These are phyloP conservation scores for Meloidogyne hapla DNA, from an alignment of 1,140 invertebrate species.

Conservation along the genomic window DNA sequence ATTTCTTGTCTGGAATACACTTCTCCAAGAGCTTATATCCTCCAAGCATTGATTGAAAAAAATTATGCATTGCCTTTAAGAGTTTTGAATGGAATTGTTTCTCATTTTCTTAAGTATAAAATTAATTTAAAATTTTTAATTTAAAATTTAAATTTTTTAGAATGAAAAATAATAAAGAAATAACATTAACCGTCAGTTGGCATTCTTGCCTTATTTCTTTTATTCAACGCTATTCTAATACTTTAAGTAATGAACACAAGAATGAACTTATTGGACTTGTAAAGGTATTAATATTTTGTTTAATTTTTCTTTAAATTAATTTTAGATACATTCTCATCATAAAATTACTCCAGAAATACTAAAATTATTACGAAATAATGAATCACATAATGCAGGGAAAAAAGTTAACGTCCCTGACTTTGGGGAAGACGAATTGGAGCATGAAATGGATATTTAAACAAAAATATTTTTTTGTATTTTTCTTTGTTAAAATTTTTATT, in stretches of 20 bases:
- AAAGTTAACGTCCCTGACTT: constrained; percentile 39
- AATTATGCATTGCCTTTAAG: constrained; percentile 94
- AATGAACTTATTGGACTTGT: constrained; percentile 53
- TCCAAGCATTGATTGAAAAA: constrained; percentile 91
- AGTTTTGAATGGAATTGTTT: constrained; percentile 90
- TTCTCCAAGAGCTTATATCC: constrained; percentile 93
- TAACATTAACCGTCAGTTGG: constrained; percentile 86
- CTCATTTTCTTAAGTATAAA: constrained; percentile 82
- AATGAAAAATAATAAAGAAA: constrained; percentile 33
- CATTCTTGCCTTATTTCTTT: constrained; percentile 91
- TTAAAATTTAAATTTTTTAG: constrained; percentile 39
- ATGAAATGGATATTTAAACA: constrained; percentile 40
- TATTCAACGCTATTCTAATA: constrained; percentile 80
- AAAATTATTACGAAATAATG: constrained; percentile 9
- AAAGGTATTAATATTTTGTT: constrained; percentile 41
- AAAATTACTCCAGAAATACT: constrained; percentile 37
- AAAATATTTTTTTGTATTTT: background rate
- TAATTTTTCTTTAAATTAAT: background rate
- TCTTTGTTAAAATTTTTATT: constrained; percentile 16
- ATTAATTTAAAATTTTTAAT: constrained; percentile 18
- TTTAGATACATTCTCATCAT: constrained; percentile 38
- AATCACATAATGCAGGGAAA: constrained; percentile 41
- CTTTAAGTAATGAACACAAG: constrained; percentile 54
- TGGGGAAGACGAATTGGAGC: constrained; percentile 8
- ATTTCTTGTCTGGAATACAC: constrained; percentile 97